Conservation (phyloP, 2,888 invertebrate species). For the Acleris emargana region DNA sequence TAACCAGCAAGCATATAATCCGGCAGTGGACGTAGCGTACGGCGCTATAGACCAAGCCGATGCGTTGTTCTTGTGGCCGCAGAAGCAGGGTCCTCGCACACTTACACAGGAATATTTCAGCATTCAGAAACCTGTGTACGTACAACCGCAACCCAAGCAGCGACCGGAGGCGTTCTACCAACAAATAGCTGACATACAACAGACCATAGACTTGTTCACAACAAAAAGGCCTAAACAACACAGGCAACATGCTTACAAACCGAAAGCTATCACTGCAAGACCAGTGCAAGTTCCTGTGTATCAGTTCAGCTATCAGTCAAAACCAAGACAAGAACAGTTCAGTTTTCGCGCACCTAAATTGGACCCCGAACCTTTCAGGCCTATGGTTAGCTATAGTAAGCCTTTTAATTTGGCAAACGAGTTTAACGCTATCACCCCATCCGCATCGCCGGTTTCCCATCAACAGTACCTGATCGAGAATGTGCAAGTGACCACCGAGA, state of each 20-base stretch:
- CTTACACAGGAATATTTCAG: conserved; percentile 82
- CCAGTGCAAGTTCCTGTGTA: conserved; percentile 81
- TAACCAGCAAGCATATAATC: conserved; percentile 63
- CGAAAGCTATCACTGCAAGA: conserved; percentile 80
- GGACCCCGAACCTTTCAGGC: conserved; percentile 85
- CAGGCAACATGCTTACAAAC: conserved; percentile 69
- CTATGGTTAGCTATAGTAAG: conserved; percentile 85
- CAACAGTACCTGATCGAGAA: conserved; percentile 77
- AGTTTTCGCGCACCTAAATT: conserved; percentile 79
- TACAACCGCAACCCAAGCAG: conserved; percentile 65
- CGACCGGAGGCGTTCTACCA: conserved; percentile 84
- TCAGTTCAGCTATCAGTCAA: conserved; percentile 89
- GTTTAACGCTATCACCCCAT: conserved; percentile 72
- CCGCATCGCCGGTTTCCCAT: conserved; percentile 66
- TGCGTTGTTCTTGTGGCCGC: conserved; percentile 77
- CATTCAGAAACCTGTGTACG: conserved; percentile 73
- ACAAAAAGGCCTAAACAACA: conserved; percentile 82
- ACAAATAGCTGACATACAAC: conserved; percentile 86
- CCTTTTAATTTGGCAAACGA: conserved; percentile 75
- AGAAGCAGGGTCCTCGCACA: conserved; percentile 78
- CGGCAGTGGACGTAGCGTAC: conserved; percentile 72
- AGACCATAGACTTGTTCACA: conserved; percentile 86
- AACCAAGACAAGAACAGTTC: conserved; percentile 73
- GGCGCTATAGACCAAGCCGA: conserved; percentile 76
- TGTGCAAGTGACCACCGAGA: conserved; percentile 77